A percentile compares a stretch with the other conserved stretches of the same genome.
Conservation (phyloP, 2,888 invertebrate genomes). For the Drosophila imparisetae region DNA sequence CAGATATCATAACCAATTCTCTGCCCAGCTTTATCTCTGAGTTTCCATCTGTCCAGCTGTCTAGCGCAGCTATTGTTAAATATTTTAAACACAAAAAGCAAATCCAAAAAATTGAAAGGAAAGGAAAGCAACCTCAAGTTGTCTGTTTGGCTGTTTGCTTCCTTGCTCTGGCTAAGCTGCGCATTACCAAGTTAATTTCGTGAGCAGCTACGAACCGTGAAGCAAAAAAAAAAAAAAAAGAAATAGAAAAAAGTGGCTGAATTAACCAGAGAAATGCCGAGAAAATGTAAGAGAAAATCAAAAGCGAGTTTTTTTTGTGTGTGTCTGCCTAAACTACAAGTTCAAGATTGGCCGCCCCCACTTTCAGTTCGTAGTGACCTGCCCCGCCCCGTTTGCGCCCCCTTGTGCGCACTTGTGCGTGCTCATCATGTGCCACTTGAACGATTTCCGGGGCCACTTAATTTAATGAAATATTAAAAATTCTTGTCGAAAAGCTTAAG, state of each 20-base stretch:
- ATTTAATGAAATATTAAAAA: conserved; percentile 85
- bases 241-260: conserved; percentile 47
- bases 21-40: background rate
- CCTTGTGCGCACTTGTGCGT: conserved; percentile 68
- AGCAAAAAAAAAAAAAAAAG: background rate
- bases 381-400: background rate
- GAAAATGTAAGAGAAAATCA: conserved; percentile 40
- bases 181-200: conserved; percentile 68
- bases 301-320: conserved; percentile 54
- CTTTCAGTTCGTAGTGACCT: conserved; percentile 2
- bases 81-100: conserved; percentile 39
- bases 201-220: conserved; percentile 48
- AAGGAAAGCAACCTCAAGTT: background rate
- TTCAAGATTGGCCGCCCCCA: conserved; percentile 31
- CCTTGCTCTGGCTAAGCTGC: conserved; percentile 47
- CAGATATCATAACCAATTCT: conserved; percentile 34
- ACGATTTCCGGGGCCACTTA: conserved; percentile 81
- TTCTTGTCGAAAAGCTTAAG: conserved; percentile 60
- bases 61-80: conserved; percentile 45
- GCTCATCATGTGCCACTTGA: conserved; percentile 76
- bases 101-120: conserved; percentile 3
- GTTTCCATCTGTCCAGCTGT: conserved; percentile 21
- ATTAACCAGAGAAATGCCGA: conserved; percentile 76
- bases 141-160: conserved; percentile 6
- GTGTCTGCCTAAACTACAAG: conserved; percentile 60